Percentiles rank a stretch among this genome's conserved stretches.
phyloP scores from a whole-genome alignment of 2,113 vertebrate species.

The Eonycteris spelaea region DNA sequence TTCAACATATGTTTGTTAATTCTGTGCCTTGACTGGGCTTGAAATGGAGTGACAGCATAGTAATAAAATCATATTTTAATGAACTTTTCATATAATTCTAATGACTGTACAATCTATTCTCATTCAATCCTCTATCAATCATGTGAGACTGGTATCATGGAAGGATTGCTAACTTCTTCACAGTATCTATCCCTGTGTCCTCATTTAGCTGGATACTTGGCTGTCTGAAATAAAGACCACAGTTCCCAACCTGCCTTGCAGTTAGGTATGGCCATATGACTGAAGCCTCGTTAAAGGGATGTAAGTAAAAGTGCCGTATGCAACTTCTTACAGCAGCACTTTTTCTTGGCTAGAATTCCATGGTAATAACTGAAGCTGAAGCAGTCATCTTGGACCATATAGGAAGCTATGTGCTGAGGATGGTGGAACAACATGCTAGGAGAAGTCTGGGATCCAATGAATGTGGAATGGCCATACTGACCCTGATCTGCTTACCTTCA shows the following conservation, averaged over 20 bases:
- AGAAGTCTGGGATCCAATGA: neutral
- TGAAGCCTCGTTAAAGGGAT: neutral
- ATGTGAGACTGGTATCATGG: neutral
- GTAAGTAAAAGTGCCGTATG: neutral
- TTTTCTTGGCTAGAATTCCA: neutral
- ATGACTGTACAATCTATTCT: neutral
- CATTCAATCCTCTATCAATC: neutral
- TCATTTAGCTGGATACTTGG: neutral
- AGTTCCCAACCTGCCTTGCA: neutral
- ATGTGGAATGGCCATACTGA: neutral
- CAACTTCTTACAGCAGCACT: neutral
- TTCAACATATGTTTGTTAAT: neutral
- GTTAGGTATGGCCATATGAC: neutral
- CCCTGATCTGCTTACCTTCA: neutral
- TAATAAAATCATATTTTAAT: neutral
- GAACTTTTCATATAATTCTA: neutral
- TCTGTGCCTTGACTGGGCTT: neutral
- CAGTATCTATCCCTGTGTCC: neutral
- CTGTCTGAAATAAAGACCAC: neutral
- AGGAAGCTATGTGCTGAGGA: neutral
- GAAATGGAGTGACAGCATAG: neutral
- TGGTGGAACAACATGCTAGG: neutral
- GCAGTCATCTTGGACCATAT: neutral
- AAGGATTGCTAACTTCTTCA: neutral
- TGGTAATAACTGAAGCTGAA: neutral